Base-by-base conservation (phyloP, 1,140 invertebrate genomes). In the Himalopsyche phryganea region DNA sequence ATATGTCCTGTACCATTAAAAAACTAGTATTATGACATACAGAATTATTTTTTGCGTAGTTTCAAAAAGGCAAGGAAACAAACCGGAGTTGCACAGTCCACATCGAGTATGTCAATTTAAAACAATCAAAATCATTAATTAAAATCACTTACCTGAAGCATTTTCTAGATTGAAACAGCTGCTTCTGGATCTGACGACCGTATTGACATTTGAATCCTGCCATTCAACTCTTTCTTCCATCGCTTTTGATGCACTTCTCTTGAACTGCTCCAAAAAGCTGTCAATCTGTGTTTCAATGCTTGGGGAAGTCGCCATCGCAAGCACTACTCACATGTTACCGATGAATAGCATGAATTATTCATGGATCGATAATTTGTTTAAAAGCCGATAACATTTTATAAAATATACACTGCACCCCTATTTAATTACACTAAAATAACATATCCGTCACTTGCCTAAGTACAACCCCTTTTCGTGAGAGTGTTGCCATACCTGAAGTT, bases 281-380 rank as follows among this genome's bases (percentile, higher is more conserved):
- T 90, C 88, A 73, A 90, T 89, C 75, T 89, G 86, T 61, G 82
- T 86, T 75, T 89, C 88, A 69, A 89, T 86, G 58, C 81, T 84
- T 63, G 84, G 84, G 63, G 85, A 85, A 68, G 74, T 81, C 61
- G 83, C 83, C 83, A 86, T 85, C 11, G 50, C 50, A 44, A 35
- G 45, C 19, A 20, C 23, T 10, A 45, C 32, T 56, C 56, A 58
- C 49, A 50, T 58, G 17, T 44, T 36, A 58, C 35, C 6, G 2
- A 20, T 13, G 11, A 6, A 40, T 13, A 40, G 4, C n/a, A 28
- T 13, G 38, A 15, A 40, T 40, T 6, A n/a, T 6, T 40, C 15
- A 15, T 11, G 11, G n/a, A 40, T 6, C 5, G n/a, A 11, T 6
- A 4, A 13, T 4, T 5, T 3, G 38, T 11, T 5, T 15, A 15